Percentiles rank a stretch among this genome's conserved stretches.
Conservation (phyloP, 2,797 vertebrate genomes). For the Sus cebifrons region DNA sequence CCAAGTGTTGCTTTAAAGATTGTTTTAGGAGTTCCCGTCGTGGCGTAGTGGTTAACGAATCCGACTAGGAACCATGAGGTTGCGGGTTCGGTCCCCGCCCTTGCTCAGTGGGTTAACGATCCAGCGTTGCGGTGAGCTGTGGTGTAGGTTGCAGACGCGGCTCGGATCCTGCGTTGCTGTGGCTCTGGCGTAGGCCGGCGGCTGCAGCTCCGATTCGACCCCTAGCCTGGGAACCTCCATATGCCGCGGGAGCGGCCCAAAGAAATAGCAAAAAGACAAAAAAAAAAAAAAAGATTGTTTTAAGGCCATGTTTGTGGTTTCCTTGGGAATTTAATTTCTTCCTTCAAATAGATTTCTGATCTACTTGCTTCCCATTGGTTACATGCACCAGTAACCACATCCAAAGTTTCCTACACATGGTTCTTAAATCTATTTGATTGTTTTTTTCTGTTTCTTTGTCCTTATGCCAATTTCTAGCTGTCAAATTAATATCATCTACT, state of each 20-base stretch:
- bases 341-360: constrained; percentile 17
- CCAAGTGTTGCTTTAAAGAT: neutral
- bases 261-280: too few relatives aligned
- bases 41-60: too few relatives aligned
- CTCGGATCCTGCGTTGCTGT: too few relatives aligned
- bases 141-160: too few relatives aligned
- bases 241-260: too few relatives aligned
- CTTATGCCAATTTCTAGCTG: neutral
- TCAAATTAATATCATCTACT: constrained; percentile 54
- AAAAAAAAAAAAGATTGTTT: neutral
- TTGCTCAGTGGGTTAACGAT: too few relatives aligned
- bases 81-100: too few relatives aligned
- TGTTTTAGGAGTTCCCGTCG: neutral
- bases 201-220: too few relatives aligned
- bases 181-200: too few relatives aligned
- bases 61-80: too few relatives aligned
- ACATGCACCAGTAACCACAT: neutral
- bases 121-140: too few relatives aligned
- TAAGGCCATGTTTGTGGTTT: constrained; percentile 3
- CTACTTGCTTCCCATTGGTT: constrained; percentile 29
- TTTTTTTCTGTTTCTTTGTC: constrained; percentile 13
- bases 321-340: constrained; percentile 46
- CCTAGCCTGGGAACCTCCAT: too few relatives aligned
- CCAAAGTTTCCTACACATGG: neutral
- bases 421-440: constrained; percentile 20